Conservation (phyloP, 37 sponge, comb jelly and placozoan species). For the Theonella swinhoei region DNA sequence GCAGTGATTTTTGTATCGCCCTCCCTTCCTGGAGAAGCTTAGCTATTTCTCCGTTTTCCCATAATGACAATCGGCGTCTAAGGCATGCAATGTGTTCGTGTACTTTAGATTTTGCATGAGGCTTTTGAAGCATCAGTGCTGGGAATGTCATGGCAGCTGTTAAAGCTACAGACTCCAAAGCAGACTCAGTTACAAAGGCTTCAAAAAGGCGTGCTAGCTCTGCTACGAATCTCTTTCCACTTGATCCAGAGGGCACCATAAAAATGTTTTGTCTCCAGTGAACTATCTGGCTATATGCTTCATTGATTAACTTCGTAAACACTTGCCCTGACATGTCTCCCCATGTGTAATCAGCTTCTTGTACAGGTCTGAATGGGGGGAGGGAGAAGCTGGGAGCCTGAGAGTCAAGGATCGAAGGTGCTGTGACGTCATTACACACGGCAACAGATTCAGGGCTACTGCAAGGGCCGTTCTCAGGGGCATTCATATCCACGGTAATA, state of each 20-base stretch:
- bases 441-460: not conserved
- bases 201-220: slow-evolving; percentile 13
- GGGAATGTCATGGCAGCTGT: slow-evolving; percentile 22
- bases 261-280: slow-evolving; percentile 27
- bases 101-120: slow-evolving; percentile 17
- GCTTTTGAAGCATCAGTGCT: slow-evolving; percentile 15
- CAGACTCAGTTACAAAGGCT: slow-evolving; percentile 12
- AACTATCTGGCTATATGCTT: slow-evolving; percentile 15
- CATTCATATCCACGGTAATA: too few species aligned
- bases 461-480: too few species aligned
- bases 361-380: not conserved
- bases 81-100: slow-evolving; percentile 16
- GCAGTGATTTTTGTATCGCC: slow-evolving; percentile 18
- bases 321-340: slow-evolving; percentile 10
- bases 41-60: slow-evolving; percentile 17
- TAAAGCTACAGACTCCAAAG: not conserved
- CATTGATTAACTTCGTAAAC: slow-evolving; percentile 5
- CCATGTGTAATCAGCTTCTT: not conserved
- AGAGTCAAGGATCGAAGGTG: not conserved
- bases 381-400: not conserved
- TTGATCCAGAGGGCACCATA: slow-evolving; percentile 2
- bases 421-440: slow-evolving; percentile 3
- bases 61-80: not conserved
- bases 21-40: slow-evolving; percentile 10
- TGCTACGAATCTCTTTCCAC: slow-evolving; percentile 15